Conservation (phyloP, 2,888 invertebrate genomes). For the Panorpa germanica region DNA sequence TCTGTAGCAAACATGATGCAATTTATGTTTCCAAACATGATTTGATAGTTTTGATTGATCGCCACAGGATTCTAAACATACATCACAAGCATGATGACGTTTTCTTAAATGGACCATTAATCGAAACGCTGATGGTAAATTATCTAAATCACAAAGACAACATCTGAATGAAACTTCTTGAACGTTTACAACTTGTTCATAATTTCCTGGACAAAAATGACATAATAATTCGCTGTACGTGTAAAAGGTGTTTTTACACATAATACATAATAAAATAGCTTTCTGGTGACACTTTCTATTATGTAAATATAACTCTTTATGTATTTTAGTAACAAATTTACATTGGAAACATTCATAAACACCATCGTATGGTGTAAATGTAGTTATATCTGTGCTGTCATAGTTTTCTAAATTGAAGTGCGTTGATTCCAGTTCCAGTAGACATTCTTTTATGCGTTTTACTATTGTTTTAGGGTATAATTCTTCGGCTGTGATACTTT, state of each 20-base stretch:
- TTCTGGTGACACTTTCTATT: slow-evolving; percentile 76
- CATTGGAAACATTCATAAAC: slow-evolving; percentile 77
- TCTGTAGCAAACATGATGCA: slow-evolving; percentile 71
- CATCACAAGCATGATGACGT: slow-evolving; percentile 70
- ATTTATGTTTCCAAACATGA: slow-evolving; percentile 81
- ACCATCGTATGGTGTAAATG: slow-evolving; percentile 34
- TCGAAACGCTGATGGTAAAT: slow-evolving; percentile 70
- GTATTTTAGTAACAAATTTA: slow-evolving; percentile 53
- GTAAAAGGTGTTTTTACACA: slow-evolving; percentile 76
- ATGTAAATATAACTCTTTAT: slow-evolving; percentile 72
- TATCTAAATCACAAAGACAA: slow-evolving; percentile 58
- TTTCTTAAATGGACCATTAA: slow-evolving; percentile 76
- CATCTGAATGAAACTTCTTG: slow-evolving; percentile 59
- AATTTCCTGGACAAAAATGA: slow-evolving; percentile 69
- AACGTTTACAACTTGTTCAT: slow-evolving; percentile 33
- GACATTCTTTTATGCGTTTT: slow-evolving; percentile 37
- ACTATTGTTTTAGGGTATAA: slow-evolving; percentile 51
- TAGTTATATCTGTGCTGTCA: slow-evolving; percentile 35
- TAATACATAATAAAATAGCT: slow-evolving; percentile 60
- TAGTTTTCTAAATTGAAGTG: slow-evolving; percentile 57
- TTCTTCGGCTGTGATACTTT: slow-evolving; percentile 60
- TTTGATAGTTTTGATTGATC: slow-evolving; percentile 65
- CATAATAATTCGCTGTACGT: slow-evolving; percentile 75
- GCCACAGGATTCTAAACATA: slow-evolving; percentile 64
- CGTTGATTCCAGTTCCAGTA: slow-evolving; percentile 37